phyloP scores from a whole-genome alignment of 2,888 invertebrate species.

The Tromatobia lineatoria region DNA sequence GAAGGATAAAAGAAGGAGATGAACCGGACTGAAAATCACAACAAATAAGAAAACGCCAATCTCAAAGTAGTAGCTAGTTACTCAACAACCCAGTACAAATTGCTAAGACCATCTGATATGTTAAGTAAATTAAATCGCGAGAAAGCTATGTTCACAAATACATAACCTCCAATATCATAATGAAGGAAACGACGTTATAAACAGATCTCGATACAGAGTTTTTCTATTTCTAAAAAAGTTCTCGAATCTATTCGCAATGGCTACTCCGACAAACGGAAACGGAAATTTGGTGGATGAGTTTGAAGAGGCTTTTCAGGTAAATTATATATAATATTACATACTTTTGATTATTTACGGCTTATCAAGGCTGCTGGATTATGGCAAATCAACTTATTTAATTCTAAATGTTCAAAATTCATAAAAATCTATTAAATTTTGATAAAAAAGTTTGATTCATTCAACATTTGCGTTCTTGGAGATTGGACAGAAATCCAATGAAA shows the following conservation, averaged over 20 bases:
- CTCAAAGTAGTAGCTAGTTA: conserved; percentile 15
- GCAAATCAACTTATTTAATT: too few species aligned
- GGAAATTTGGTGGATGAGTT: conserved; percentile 96
- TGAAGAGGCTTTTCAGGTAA: conserved; percentile 95
- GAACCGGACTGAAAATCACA: background rate
- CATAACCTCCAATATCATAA: conserved; percentile 58
- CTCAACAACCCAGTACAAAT: background rate
- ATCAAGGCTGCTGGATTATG: too few species aligned
- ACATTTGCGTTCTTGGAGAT: too few species aligned
- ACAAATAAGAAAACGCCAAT: conserved; percentile 65
- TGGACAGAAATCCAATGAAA: too few species aligned
- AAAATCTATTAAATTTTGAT: too few species aligned
- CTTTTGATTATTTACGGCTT: too few species aligned
- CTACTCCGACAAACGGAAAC: conserved; percentile 93
- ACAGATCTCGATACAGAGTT: conserved; percentile 37
- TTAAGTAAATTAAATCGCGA: background rate
- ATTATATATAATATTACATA: background rate
- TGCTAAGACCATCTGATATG: background rate
- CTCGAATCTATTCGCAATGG: conserved; percentile 86
- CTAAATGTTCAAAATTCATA: too few species aligned
- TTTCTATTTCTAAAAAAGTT: conserved; percentile 28
- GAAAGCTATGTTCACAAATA: conserved; percentile 28
- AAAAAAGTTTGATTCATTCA: too few species aligned
- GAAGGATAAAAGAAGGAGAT: too few species aligned
- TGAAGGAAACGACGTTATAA: conserved; percentile 52